These are phyloP conservation scores for Diploscapter pachys DNA, from an alignment of 1,140 invertebrate species.

Conservation along the genomic window DNA sequence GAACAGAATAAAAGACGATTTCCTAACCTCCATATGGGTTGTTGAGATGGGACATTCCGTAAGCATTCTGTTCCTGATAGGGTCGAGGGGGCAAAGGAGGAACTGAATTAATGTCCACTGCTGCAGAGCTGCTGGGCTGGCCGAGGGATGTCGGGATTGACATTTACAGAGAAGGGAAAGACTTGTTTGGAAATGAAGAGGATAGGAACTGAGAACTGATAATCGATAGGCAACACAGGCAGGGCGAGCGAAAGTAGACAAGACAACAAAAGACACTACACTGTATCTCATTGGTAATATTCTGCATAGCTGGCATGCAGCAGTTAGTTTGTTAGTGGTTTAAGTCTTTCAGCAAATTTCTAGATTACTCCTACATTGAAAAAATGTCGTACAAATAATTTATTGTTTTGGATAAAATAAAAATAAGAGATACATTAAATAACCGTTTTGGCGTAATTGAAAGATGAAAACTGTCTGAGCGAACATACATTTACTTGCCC, in stretches of 20 bases:
- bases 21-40: constrained; percentile 16
- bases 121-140: background rate
- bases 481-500: background rate
- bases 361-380: no score
- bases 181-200: background rate
- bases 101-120: background rate
- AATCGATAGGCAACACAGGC: background rate
- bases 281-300: no score
- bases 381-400: no score
- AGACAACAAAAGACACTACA: no score
- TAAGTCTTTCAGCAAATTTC: no score
- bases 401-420: no score
- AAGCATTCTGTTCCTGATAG: constrained; percentile 7
- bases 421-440: no score
- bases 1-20: background rate
- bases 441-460: no score
- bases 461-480: no score
- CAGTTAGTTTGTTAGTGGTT: no score
- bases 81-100: constrained; percentile 30
- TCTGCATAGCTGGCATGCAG: no score
- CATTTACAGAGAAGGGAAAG: background rate
- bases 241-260: no score
- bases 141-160: constrained; percentile 1
- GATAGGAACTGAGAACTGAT: background rate
- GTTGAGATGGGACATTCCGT: constrained; percentile 1